phyloP scores from a whole-genome alignment of 2,113 vertebrate species.

The Hepsetus odoe region DNA sequence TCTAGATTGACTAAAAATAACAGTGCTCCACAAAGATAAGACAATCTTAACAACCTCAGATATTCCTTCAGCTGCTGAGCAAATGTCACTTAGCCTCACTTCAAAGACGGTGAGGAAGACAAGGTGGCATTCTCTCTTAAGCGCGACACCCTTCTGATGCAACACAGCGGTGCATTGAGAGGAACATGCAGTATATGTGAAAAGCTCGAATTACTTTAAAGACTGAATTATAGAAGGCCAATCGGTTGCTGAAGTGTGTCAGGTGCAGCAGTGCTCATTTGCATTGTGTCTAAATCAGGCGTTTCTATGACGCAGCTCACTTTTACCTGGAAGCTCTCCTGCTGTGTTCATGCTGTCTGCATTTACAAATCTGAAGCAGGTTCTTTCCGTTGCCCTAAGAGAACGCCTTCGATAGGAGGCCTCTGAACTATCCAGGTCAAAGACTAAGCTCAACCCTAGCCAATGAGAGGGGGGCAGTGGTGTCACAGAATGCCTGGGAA shows the following conservation, averaged over 20 bases:
- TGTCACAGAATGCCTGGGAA: constrained; percentile 75
- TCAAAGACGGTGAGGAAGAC: constrained; percentile 32
- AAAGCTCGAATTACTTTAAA: not conserved
- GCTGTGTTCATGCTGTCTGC: constrained; percentile 63
- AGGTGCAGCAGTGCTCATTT: constrained; percentile 53
- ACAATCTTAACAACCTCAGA: too few species aligned
- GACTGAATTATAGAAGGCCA: not conserved
- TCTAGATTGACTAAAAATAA: constrained; percentile 48
- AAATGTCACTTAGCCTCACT: constrained; percentile 60
- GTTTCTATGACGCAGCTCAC: constrained; percentile 45
- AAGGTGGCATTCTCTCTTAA: constrained; percentile 24
- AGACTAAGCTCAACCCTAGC: constrained; percentile 57
- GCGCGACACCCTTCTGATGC: not conserved
- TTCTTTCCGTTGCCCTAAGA: constrained; percentile 41
- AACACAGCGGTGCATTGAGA: not conserved
- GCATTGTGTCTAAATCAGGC: constrained; percentile 63
- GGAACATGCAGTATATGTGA: not conserved
- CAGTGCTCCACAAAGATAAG: constrained; percentile 45
- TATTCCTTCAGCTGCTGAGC: constrained; percentile 60
- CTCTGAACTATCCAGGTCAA: constrained; percentile 67
- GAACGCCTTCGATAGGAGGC: constrained; percentile 19
- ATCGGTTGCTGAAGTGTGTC: constrained; percentile 43
- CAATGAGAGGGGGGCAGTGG: constrained; percentile 61
- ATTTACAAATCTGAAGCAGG: constrained; percentile 63
- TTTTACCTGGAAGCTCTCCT: constrained; percentile 58